A percentile compares a stretch with the other conserved stretches of the same genome.
Conservation (phyloP, 2,888 invertebrate genomes). For the Chirona hameri region DNA sequence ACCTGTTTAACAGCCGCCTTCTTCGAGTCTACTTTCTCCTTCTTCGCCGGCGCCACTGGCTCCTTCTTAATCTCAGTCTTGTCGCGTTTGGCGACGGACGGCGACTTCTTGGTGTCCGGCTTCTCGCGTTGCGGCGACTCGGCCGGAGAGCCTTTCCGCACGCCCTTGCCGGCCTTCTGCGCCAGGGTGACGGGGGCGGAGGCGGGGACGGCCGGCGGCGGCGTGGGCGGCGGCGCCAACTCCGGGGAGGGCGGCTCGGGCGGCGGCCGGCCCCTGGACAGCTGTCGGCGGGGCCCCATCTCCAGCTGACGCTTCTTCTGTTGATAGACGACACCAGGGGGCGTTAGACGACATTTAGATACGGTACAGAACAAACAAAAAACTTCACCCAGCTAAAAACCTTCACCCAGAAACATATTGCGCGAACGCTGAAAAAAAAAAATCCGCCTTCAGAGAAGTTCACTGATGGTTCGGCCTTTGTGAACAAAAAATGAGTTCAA, state of each 20-base stretch:
- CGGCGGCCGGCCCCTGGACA: background rate
- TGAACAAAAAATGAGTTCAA: no score
- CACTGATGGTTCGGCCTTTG: no score
- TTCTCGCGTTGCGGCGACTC: background rate
- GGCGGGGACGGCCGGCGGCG: background rate
- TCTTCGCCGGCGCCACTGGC: background rate
- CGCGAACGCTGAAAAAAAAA: no score
- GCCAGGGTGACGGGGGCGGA: background rate
- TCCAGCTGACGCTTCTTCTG: conserved; percentile 27
- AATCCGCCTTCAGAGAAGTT: no score
- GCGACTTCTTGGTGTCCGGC: background rate
- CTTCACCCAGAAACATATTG: no score
- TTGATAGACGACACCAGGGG: no score
- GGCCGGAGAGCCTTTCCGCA: background rate
- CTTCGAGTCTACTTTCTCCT: background rate
- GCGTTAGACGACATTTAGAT: no score
- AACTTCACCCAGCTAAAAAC: no score
- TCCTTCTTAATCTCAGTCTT: background rate
- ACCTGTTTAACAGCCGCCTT: no score
- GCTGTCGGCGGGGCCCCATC: conserved; percentile 3
- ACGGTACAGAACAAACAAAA: no score
- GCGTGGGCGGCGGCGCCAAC: background rate
- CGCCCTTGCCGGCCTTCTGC: background rate
- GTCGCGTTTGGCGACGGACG: background rate
- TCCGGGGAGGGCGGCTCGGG: background rate